These are phyloP conservation scores for Probaryconus sp. DNA, from an alignment of 1,140 invertebrate genomes.

Conservation along the genomic window DNA sequence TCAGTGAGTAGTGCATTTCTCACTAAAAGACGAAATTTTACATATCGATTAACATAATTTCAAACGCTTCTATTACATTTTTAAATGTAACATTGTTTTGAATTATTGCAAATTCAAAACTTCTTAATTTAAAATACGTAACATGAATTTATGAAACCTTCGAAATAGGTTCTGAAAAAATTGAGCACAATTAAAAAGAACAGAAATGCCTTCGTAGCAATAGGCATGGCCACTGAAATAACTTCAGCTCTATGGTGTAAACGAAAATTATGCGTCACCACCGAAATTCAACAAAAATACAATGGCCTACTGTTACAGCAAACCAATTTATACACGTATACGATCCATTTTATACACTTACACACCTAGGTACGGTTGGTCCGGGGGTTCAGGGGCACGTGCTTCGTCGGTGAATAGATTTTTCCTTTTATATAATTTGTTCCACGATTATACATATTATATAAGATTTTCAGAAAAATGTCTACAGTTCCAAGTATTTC, in stretches of 20 bases:
- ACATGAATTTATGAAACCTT: too few relatives aligned
- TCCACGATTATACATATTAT: conserved; percentile 19
- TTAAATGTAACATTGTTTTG: too few relatives aligned
- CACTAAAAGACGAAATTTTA: too few relatives aligned
- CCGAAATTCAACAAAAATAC: conserved; percentile 20
- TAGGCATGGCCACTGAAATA: neutral
- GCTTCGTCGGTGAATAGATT: conserved; percentile 5
- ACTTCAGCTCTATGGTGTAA: conserved; percentile 14
- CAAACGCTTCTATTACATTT: too few relatives aligned
- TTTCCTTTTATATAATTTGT: conserved; percentile 25
- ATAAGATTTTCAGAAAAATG: conserved; percentile 20
- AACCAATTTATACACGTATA: neutral
- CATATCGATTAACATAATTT: too few relatives aligned
- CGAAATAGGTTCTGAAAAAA: too few relatives aligned
- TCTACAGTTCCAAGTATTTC: conserved; percentile 11
- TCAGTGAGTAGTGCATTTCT: too few relatives aligned
- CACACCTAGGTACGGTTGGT: neutral
- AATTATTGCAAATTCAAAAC: too few relatives aligned
- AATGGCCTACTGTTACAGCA: conserved; percentile 25
- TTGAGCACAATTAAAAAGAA: neutral
- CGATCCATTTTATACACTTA: conserved; percentile 17
- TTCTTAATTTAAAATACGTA: too few relatives aligned
- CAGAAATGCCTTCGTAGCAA: conserved; percentile 29
- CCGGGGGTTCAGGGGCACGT: conserved; percentile 39
- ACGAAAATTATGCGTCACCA: conserved; percentile 45